Evolutionary conservation across 2,888 invertebrate species (phyloP).

Genomic region (Phania funesta): DNA sequence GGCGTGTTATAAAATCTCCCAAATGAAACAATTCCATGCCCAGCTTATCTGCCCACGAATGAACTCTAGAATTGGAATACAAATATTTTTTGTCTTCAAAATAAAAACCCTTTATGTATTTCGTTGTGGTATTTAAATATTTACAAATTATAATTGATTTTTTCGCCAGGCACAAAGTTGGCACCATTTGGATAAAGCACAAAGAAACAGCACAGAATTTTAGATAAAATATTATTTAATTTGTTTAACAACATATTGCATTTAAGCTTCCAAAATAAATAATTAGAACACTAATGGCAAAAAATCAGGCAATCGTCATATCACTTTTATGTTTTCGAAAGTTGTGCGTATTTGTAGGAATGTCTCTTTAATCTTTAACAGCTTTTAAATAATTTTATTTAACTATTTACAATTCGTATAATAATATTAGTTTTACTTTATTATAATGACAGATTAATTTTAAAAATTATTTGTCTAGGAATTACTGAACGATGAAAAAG

Average conservation of each 20-base stretch:
- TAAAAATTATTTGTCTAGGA: not conserved
- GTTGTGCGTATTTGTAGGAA: conserved; percentile 26
- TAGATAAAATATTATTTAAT: conserved; percentile 39
- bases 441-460: conserved; percentile 18
- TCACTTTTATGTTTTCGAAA: conserved; percentile 35
- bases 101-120: not conserved
- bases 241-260: conserved; percentile 55
- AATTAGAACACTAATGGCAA: conserved; percentile 1
- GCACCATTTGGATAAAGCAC: conserved; percentile 76
- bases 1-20: conserved; percentile 89
- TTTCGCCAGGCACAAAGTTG: conserved; percentile 77
- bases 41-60: conserved; percentile 90
- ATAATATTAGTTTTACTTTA: conserved; percentile 23
- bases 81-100: not conserved
- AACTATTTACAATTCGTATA: not conserved
- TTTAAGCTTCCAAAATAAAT: conserved; percentile 8
- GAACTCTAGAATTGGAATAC: conserved; percentile 82
- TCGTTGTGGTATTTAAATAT: conserved; percentile 59
- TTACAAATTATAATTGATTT: conserved; percentile 80
- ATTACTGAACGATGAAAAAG: conserved; percentile 64
- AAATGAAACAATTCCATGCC: conserved; percentile 90
- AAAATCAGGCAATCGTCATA: conserved; percentile 51
- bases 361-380: not conserved
- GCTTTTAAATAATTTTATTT: not conserved
- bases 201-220: conserved; percentile 71